Base-by-base conservation (phyloP, 2,113 vertebrate species). In the Harpagus bidentatus region DNA sequence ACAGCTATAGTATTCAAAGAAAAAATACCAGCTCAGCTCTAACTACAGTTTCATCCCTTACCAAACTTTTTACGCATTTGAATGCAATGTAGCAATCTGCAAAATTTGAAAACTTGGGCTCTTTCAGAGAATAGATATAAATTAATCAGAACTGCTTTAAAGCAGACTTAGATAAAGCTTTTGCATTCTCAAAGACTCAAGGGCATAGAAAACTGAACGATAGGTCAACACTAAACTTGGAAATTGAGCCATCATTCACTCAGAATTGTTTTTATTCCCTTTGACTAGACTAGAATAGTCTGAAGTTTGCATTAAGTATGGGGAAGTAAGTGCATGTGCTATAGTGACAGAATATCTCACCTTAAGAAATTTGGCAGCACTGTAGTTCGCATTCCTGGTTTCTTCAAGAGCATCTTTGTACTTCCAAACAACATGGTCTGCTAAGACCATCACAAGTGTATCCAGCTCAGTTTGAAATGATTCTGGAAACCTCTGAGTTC, bases 341-440 rank as follows among this genome's bases (percentile, higher is more conserved):
- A n/a, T 10, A 82, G 71, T 4, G 25, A 34, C 28, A 87, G 13
- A 89, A 53, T 16, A 81, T 16, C 90, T 59, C 95, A 99, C 99
- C 99, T 99, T 99, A 69, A 99, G 98, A 97, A 99, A 99, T 77
- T 97, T 98, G 38, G 99, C 99, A 65, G 98, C 97, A 5, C 99
- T 99, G 76, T 98, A 98, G 95, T 99, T 99, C 76, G 99, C 99
- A 66, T 98, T 99, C 85, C 98, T 99, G 2, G 99, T 99, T 97
- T 99, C 99, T 82, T 99, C 99, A 47, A 97, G 74, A 82, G 99
- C 86, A 4, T 99, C 99, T 96, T 96, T 99, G 97, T 98, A 98
- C 92, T 99, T 99, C 99, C 99, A 99, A 98, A 97, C 98, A 96
- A 99, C 98, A 26, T 99, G 99, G 83, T 99, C 99, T 2, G 99